A percentile compares a stretch with the other conserved stretches of the same genome.
Evolutionary conservation across 2,113 vertebrate genomes (phyloP).

Genomic region (Myotis lucifugus): DNA sequence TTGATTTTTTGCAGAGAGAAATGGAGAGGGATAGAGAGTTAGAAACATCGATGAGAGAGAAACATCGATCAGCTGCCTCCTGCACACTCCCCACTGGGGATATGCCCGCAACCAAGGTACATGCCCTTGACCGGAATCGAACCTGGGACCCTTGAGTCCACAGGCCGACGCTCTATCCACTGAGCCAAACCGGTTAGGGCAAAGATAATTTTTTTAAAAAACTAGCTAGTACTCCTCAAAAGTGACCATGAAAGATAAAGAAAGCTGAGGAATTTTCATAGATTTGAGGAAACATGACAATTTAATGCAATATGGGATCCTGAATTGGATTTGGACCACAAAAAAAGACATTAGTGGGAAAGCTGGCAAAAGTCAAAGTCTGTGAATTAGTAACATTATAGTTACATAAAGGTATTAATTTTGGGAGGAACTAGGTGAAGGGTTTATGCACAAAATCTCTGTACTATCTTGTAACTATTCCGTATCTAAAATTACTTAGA

Average conservation of each 20-base stretch:
- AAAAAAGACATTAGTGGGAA: neutral
- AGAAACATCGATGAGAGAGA: no score
- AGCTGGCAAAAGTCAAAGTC: neutral
- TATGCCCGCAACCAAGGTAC: no score
- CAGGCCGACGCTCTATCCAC: no score
- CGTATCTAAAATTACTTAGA: constrained; percentile 6
- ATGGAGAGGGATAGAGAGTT: no score
- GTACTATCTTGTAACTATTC: neutral
- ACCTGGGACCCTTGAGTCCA: no score
- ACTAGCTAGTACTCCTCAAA: neutral
- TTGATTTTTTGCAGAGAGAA: no score
- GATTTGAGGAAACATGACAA: neutral
- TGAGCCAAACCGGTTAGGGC: no score
- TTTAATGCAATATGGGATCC: neutral
- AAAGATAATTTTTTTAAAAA: no score
- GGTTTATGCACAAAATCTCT: neutral
- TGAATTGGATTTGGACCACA: neutral
- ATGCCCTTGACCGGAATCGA: no score
- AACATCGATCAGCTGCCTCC: no score
- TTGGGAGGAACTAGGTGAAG: neutral
- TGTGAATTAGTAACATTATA: neutral
- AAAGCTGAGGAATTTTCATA: constrained; percentile 28
- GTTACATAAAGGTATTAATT: neutral
- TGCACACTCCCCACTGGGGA: no score
- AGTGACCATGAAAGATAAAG: neutral